Conservation (phyloP, 53 echinoderm and acorn worm species). For the Stichopus horrens region DNA sequence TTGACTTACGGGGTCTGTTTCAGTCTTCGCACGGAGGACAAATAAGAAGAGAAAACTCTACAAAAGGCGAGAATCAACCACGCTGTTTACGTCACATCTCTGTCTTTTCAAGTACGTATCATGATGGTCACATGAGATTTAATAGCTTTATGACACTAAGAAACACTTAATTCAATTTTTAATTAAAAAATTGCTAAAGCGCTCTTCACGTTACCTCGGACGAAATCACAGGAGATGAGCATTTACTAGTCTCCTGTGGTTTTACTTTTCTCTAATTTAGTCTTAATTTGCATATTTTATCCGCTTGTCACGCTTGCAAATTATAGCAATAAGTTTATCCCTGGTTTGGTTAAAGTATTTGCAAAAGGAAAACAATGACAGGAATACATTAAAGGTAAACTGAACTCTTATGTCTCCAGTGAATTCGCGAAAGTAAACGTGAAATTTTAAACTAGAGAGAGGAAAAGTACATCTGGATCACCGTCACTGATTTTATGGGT, state of each 20-base stretch:
- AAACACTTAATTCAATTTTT: background rate
- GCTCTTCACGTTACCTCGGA: background rate
- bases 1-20: too few relatives aligned
- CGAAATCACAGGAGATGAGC: background rate
- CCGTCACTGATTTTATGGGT: background rate
- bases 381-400: background rate
- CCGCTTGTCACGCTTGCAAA: background rate
- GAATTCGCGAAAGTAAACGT: background rate
- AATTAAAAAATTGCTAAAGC: background rate
- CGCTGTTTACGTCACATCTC: background rate
- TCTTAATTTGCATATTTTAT: conserved; percentile 9
- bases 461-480: background rate
- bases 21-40: too few relatives aligned
- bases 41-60: too few relatives aligned
- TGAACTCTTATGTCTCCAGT: background rate
- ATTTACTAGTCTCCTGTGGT: background rate
- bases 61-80: background rate
- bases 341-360: background rate
- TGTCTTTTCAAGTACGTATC: background rate
- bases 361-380: background rate
- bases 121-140: background rate
- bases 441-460: background rate
- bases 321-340: background rate
- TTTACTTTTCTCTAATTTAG: background rate
- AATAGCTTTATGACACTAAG: background rate